Conservation (phyloP, 2,888 invertebrate genomes). For the Chymomyza fuscimana region DNA sequence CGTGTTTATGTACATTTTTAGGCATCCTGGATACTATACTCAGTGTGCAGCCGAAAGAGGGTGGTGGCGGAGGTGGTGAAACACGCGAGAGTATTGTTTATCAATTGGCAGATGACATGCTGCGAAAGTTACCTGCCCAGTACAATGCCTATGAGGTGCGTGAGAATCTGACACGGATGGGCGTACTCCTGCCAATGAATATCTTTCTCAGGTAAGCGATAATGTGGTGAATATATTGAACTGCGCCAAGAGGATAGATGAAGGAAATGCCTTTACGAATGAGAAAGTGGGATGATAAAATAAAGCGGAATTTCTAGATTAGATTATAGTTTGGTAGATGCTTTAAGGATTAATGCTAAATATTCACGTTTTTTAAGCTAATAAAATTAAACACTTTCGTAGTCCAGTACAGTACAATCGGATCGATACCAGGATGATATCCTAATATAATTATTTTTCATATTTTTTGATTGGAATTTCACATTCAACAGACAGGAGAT, state of each 20-base stretch:
- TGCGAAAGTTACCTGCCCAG: constrained; percentile 89
- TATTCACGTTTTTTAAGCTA: too few relatives aligned
- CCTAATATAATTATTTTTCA: too few relatives aligned
- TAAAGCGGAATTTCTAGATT: too few relatives aligned
- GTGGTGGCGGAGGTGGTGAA: constrained; percentile 93
- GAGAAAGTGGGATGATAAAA: too few relatives aligned
- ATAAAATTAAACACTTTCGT: too few relatives aligned
- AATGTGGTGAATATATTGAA: not conserved
- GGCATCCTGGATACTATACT: constrained; percentile 95
- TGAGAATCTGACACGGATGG: constrained; percentile 94
- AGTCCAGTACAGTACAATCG: too few relatives aligned
- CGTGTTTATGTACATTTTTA: constrained; percentile 43
- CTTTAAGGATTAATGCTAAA: too few relatives aligned
- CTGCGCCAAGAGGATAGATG: too few relatives aligned
- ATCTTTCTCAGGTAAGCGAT: constrained; percentile 87
- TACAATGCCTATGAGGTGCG: constrained; percentile 94
- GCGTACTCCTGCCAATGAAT: constrained; percentile 95
- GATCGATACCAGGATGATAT: too few relatives aligned
- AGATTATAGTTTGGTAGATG: too few relatives aligned
- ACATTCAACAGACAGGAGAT: constrained; percentile 83
- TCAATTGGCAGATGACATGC: constrained; percentile 95
- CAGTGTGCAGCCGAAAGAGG: constrained; percentile 98
- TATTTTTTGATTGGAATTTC: too few relatives aligned
- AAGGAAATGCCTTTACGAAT: too few relatives aligned
- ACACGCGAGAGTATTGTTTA: constrained; percentile 95